These are phyloP conservation scores for Dermatemys mawii DNA, from an alignment of 2,113 vertebrate genomes.

Conservation along the genomic window DNA sequence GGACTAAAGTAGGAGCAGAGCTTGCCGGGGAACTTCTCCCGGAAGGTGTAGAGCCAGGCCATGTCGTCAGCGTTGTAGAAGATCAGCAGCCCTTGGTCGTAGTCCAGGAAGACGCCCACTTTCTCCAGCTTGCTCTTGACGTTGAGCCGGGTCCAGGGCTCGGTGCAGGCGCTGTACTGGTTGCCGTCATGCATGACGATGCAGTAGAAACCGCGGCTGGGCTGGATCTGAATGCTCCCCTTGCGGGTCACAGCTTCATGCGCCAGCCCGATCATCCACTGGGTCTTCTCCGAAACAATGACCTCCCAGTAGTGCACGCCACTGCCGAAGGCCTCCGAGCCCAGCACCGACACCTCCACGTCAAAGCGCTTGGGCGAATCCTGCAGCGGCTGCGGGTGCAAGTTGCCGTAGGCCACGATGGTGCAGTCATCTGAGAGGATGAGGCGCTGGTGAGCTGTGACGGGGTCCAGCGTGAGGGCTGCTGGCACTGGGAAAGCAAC, in stretches of 20 bases:
- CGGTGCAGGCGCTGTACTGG: constrained; percentile 98
- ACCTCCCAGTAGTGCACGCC: constrained; percentile 99
- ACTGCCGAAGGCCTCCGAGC: constrained; percentile 85
- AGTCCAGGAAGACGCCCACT: constrained; percentile 97
- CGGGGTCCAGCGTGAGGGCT: constrained; percentile 91
- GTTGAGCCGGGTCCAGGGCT: constrained; percentile 98
- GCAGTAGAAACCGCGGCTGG: constrained; percentile 95
- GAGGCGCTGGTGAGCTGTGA: constrained; percentile 96
- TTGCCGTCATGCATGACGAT: constrained; percentile 99
- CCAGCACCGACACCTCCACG: constrained; percentile 96
- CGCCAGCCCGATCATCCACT: constrained; percentile 98
- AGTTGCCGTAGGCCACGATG: constrained; percentile 96
- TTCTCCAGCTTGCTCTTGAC: constrained; percentile 97
- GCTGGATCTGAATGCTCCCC: constrained; percentile 98
- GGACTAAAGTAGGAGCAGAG: constrained; percentile 97
- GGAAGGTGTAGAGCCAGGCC: constrained; percentile 99
- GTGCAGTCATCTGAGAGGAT: constrained; percentile 98
- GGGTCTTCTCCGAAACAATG: constrained; percentile 97
- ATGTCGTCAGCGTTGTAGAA: constrained; percentile 99
- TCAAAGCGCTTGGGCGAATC: constrained; percentile 96
- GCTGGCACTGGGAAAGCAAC: constrained; percentile 86
- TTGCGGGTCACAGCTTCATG: constrained; percentile 93
- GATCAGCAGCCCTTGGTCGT: constrained; percentile 93
- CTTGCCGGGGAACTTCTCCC: constrained; percentile 91
- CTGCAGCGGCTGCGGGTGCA: constrained; percentile 96